A percentile compares a stretch with the other conserved stretches of the same genome.
These are phyloP conservation scores for Rhinoptilus africanus DNA, from an alignment of 2,113 vertebrate species.

Conservation along the genomic window DNA sequence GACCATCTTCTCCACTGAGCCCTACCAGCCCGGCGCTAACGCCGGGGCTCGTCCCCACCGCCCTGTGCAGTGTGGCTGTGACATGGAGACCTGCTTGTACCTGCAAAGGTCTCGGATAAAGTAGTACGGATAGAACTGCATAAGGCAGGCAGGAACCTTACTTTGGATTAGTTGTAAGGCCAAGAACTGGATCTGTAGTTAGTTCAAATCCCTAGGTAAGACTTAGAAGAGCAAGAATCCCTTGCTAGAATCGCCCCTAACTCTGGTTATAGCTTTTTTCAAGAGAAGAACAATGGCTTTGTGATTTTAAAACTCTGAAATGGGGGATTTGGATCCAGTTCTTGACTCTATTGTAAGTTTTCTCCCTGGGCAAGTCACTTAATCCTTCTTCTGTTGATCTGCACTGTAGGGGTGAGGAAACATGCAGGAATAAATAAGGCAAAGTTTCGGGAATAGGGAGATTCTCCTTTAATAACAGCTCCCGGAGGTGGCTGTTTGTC, in stretches of 20 bases:
- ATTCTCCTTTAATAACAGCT: background rate
- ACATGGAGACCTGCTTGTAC: background rate
- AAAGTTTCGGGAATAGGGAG: background rate
- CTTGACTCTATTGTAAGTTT: background rate
- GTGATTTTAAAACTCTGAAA: background rate
- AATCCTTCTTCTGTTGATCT: background rate
- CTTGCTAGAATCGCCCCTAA: background rate
- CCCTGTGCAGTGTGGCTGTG: background rate
- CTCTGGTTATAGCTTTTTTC: background rate
- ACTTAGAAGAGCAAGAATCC: background rate
- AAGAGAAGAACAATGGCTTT: background rate
- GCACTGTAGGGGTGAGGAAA: background rate
- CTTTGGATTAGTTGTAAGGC: background rate
- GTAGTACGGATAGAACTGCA: background rate
- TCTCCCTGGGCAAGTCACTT: background rate
- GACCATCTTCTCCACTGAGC: background rate
- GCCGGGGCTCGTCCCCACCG: fast-evolving
- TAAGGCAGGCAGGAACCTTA: background rate
- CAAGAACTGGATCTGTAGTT: background rate
- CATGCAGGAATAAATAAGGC: background rate
- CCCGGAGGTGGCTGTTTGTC: background rate
- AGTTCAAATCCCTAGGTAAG: background rate
- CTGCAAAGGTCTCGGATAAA: background rate
- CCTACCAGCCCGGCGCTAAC: background rate
- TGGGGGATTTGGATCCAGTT: background rate